Evolutionary conservation across 2,113 vertebrate genomes (phyloP).

Genomic region (Noctilio leporinus): DNA sequence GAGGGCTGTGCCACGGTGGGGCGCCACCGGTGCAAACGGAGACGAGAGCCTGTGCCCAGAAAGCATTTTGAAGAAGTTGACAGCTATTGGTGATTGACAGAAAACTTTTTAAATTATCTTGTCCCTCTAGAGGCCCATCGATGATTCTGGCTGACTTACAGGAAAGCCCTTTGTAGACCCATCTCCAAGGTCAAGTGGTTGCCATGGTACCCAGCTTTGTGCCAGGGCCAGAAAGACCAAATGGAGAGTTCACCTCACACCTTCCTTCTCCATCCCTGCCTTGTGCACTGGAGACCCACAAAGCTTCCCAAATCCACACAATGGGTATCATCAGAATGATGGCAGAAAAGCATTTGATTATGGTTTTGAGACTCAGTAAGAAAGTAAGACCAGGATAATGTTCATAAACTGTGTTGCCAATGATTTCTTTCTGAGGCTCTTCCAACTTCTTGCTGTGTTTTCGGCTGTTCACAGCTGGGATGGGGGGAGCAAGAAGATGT

Average conservation of each 20-base stretch:
- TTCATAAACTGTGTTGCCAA: not conserved
- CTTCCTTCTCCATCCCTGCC: not conserved
- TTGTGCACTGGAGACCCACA: not conserved
- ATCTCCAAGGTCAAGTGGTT: not conserved
- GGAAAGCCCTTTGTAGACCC: not conserved
- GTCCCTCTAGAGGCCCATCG: not conserved
- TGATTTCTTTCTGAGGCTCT: not conserved
- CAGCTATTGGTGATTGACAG: not conserved
- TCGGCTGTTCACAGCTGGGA: not conserved
- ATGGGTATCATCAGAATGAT: not conserved
- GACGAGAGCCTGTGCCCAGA: fast-evolving
- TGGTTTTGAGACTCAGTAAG: not conserved
- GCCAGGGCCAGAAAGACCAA: not conserved
- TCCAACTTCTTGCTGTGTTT: not conserved
- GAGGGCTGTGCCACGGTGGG: not conserved
- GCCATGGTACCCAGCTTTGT: not conserved
- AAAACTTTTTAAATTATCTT: not conserved
- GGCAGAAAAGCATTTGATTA: not conserved
- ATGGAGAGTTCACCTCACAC: not conserved
- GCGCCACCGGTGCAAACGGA: fast-evolving
- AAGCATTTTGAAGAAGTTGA: not conserved
- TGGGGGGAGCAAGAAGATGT: not conserved
- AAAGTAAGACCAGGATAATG: not conserved
- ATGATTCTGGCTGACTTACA: not conserved
- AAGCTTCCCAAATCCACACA: not conserved